Conservation (phyloP, 2,888 invertebrate genomes). For the Nineta flava region DNA sequence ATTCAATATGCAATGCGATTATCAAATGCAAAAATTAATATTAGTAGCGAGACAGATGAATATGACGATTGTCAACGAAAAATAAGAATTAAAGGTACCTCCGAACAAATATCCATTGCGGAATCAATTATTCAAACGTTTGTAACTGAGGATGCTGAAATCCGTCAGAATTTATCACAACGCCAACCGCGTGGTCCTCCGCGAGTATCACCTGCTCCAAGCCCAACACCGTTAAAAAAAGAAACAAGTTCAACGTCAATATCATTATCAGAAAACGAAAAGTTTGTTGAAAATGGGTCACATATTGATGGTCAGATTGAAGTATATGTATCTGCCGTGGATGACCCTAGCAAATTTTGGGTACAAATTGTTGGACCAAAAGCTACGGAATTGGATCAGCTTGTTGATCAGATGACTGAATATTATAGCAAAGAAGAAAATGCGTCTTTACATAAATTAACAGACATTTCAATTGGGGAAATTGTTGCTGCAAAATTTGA, state of each 20-base stretch:
- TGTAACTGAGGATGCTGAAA: conserved; percentile 37
- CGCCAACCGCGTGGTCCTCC: conserved; percentile 33
- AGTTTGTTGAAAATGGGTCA: background rate
- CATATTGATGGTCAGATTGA: conserved; percentile 46
- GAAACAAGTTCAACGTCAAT: background rate
- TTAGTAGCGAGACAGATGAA: conserved; percentile 23
- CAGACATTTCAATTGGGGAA: conserved; percentile 50
- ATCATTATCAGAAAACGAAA: background rate
- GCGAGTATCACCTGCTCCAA: conserved; percentile 14
- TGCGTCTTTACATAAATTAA: conserved; percentile 35
- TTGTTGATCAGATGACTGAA: conserved; percentile 68
- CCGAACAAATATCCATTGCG: conserved; percentile 58
- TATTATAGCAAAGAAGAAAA: conserved; percentile 56
- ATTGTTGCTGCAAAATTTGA: conserved; percentile 71
- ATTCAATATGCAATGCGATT: conserved; percentile 52
- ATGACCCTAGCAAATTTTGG: conserved; percentile 69
- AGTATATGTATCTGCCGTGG: conserved; percentile 75
- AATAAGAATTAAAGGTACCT: conserved; percentile 25
- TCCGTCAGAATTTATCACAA: conserved; percentile 30
- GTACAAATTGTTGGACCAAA: conserved; percentile 62
- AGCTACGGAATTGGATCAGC: conserved; percentile 57
- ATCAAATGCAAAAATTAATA: conserved; percentile 55
- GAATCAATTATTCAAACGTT: conserved; percentile 53
- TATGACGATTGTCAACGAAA: conserved; percentile 24
- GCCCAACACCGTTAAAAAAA: conserved; percentile 6